Conservation (phyloP, 2,113 vertebrate species). For the Noturus placidus region DNA sequence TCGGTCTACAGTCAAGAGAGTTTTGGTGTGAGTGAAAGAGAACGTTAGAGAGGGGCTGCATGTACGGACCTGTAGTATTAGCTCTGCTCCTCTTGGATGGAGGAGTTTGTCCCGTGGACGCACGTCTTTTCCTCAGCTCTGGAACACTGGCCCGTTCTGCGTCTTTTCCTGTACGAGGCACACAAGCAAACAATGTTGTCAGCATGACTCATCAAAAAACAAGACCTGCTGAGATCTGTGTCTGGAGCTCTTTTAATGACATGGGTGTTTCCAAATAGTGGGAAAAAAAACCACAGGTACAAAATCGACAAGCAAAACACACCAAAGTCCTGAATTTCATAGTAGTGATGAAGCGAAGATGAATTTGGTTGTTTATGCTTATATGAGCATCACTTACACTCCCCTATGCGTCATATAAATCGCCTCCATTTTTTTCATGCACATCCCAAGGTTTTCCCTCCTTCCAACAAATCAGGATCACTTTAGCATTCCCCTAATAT, state of each 20-base stretch:
- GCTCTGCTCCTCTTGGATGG: conserved; percentile 79
- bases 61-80: conserved; percentile 67
- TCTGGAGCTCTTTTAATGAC: neutral
- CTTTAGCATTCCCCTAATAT: neutral
- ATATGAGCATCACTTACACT: neutral
- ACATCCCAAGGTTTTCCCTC: neutral
- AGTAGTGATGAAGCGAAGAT: neutral
- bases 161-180: conserved; percentile 39
- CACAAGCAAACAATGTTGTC: conserved; percentile 5
- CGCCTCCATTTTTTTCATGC: neutral
- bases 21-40: too few relatives aligned
- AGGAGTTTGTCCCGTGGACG: conserved; percentile 75
- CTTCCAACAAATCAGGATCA: neutral
- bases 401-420: neutral
- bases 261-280: neutral
- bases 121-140: conserved; percentile 80
- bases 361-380: neutral
- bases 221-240: neutral
- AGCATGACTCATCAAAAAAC: neutral
- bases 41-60: conserved; percentile 17
- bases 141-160: conserved; percentile 53
- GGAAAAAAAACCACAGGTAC: too few relatives aligned
- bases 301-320: neutral
- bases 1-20: too few relatives aligned
- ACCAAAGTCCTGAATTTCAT: neutral